These are phyloP conservation scores for Gerris lacustris DNA, from an alignment of 2,888 invertebrate species.

Conservation along the genomic window DNA sequence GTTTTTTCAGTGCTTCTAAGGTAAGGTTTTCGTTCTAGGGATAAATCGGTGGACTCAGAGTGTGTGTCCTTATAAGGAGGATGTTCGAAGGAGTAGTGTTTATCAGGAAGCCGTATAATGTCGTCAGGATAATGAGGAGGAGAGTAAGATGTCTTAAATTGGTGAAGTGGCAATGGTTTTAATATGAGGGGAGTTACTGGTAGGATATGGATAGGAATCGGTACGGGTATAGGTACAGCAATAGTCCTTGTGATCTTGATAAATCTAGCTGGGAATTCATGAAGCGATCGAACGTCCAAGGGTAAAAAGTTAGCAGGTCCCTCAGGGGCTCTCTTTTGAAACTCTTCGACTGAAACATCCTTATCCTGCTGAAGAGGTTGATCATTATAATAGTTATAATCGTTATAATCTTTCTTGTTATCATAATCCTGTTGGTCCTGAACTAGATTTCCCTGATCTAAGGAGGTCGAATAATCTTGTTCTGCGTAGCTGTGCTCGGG, in stretches of 20 bases:
- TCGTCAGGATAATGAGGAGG: neutral
- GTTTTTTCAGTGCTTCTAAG: too few species aligned
- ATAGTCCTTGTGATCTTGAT: slow-evolving; percentile 23
- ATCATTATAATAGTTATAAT: neutral
- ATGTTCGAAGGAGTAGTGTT: too few species aligned
- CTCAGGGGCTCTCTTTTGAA: too few species aligned
- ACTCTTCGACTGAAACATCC: neutral
- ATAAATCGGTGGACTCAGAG: too few species aligned
- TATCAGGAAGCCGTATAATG: too few species aligned
- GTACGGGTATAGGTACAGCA: slow-evolving; percentile 21
- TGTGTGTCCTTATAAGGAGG: too few species aligned
- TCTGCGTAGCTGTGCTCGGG: neutral
- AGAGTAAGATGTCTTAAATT: neutral
- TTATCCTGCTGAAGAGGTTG: neutral
- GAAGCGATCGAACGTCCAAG: neutral
- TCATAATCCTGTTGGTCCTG: neutral
- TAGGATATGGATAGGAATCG: slow-evolving; percentile 12
- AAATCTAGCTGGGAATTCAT: slow-evolving; percentile 12
- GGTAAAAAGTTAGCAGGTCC: neutral
- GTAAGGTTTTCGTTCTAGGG: too few species aligned
- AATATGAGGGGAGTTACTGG: neutral
- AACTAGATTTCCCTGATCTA: neutral
- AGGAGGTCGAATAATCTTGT: neutral
- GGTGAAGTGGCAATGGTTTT: neutral
- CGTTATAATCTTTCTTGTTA: neutral